Evolutionary conservation across 2,113 vertebrate species (phyloP).

Genomic region (Hipposideros armiger): DNA sequence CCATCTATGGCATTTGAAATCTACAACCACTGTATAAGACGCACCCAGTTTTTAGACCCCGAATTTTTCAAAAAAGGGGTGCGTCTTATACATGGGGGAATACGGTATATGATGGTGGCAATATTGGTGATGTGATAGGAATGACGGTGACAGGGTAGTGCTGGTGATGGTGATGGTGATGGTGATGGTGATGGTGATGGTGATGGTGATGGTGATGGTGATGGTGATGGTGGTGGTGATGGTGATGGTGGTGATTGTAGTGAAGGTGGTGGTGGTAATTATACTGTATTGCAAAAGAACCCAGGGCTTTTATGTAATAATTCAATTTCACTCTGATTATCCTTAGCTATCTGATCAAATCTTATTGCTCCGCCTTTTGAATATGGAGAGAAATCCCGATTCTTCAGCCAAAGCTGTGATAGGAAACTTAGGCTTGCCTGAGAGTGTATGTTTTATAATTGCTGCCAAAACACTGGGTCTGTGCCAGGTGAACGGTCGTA

Average conservation of each 20-base stretch:
- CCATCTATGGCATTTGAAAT: too few relatives aligned
- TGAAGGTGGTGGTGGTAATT: not conserved
- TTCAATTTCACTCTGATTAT: not conserved
- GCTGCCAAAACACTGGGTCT: not conserved
- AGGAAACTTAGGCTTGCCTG: constrained; percentile 33
- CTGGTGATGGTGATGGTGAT: not conserved
- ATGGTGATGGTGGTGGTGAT: too few relatives aligned
- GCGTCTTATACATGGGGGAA: not conserved
- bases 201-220: too few relatives aligned
- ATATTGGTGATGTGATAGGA: too few relatives aligned
- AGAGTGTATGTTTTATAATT: not conserved
- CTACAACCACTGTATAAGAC: too few relatives aligned
- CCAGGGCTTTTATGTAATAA: not conserved
- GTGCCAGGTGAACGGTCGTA: not conserved
- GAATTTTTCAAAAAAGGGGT: too few relatives aligned
- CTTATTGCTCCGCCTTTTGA: not conserved
- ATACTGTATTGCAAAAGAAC: not conserved
- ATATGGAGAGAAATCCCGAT: not conserved
- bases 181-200: too few relatives aligned
- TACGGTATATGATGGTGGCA: not conserved
- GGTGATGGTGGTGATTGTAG: too few relatives aligned
- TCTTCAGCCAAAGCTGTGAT: not conserved
- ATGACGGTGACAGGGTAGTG: too few relatives aligned
- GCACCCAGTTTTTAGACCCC: too few relatives aligned
- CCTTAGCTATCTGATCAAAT: not conserved